These are phyloP conservation scores for Acrobasis repandana DNA, from an alignment of 2,888 invertebrate genomes.

Conservation along the genomic window DNA sequence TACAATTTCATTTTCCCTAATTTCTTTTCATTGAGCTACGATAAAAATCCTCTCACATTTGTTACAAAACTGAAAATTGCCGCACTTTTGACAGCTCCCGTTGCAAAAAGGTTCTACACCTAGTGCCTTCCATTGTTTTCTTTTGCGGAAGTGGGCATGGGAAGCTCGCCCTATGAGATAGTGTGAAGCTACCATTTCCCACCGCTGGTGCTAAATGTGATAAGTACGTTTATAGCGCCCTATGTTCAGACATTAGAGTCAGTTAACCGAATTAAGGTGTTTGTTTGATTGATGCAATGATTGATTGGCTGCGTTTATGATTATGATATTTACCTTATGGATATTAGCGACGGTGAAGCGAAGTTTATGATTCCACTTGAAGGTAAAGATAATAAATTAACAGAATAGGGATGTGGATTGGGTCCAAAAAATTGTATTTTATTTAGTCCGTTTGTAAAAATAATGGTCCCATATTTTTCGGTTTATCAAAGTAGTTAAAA, in stretches of 20 bases:
- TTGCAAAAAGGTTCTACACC: neutral
- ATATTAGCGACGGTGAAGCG: too few relatives aligned
- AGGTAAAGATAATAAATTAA: too few relatives aligned
- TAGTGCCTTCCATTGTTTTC: constrained; percentile 8
- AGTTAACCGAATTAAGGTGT: constrained; percentile 22
- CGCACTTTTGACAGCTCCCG: neutral
- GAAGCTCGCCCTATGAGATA: constrained; percentile 31
- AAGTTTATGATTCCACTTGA: too few relatives aligned
- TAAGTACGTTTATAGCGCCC: constrained; percentile 38
- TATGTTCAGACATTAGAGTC: constrained; percentile 17
- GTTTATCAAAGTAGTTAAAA: too few relatives aligned
- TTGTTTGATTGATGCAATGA: constrained; percentile 15
- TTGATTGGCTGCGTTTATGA: neutral
- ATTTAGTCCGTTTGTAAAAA: too few relatives aligned
- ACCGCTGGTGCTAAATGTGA: constrained; percentile 45
- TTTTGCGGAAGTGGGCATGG: constrained; percentile 23
- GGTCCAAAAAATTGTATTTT: too few relatives aligned
- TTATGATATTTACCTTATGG: too few relatives aligned
- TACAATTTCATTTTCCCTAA: too few relatives aligned
- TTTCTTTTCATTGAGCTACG: too few relatives aligned
- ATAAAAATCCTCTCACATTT: neutral
- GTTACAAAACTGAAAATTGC: neutral
- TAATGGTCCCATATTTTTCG: too few relatives aligned
- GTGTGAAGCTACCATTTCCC: constrained; percentile 51
- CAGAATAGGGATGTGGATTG: too few relatives aligned